These are phyloP conservation scores for Paragorgia papillata DNA, from an alignment of 92 coral and sea anemone species.

Conservation along the genomic window DNA sequence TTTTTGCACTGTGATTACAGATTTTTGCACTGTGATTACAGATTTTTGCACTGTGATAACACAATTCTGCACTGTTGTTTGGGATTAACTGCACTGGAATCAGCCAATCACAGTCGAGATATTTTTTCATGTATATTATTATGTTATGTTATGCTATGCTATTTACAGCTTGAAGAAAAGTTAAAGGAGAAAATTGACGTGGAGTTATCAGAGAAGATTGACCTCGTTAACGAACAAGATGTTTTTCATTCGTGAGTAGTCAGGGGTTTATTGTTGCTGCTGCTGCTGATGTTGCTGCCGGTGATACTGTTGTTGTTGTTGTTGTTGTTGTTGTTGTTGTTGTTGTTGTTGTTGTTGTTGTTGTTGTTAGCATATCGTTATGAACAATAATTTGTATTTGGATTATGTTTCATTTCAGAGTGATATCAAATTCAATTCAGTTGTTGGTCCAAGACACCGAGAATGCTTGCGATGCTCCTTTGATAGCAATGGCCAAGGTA, in stretches of 20 bases:
- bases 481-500: slow-evolving; percentile 95
- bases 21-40: no score
- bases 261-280: background rate
- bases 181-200: slow-evolving; percentile 94
- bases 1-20: no score
- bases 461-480: slow-evolving; percentile 95
- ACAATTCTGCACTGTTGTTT: no score
- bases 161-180: slow-evolving; percentile 82
- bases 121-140: no score
- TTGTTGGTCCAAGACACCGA: slow-evolving; percentile 93
- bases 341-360: background rate
- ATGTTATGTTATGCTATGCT: no score
- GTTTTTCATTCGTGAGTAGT: slow-evolving; percentile 85
- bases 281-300: background rate
- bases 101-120: no score
- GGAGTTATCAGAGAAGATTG: slow-evolving; percentile 91
- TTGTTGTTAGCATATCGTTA: no score
- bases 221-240: slow-evolving; percentile 87
- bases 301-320: background rate
- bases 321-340: background rate
- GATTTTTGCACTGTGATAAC: no score
- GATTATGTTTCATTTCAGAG: slow-evolving; percentile 56
- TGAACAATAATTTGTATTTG: no score
- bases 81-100: no score
- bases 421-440: slow-evolving; percentile 96